phyloP scores from a whole-genome alignment of 1,140 invertebrate species.

The Neodiprion virginianus region DNA sequence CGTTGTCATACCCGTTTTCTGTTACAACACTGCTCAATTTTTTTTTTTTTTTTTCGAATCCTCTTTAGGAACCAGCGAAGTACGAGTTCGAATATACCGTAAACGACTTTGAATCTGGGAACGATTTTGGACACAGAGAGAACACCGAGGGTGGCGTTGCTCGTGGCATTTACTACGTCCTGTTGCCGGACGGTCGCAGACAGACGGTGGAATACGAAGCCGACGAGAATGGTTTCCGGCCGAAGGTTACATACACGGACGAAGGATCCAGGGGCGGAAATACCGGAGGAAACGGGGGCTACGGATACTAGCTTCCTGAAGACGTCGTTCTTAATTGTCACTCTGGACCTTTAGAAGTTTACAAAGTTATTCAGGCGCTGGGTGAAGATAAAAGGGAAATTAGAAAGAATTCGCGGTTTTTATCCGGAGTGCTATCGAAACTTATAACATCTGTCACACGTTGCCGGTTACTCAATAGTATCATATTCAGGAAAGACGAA shows the following conservation, averaged over 20 bases:
- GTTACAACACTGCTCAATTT: no score
- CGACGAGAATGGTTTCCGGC: conserved; percentile 57
- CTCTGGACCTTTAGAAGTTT: no score
- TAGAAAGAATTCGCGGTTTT: no score
- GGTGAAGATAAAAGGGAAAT: no score
- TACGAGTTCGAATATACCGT: conserved; percentile 60
- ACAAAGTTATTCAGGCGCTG: no score
- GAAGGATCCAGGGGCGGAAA: conserved; percentile 65
- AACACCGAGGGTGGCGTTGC: conserved; percentile 52
- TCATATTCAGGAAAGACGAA: no score
- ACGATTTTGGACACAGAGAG: conserved; percentile 57
- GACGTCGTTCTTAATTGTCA: no score
- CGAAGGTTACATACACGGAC: conserved; percentile 65
- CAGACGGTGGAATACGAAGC: conserved; percentile 59
- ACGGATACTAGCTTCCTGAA: neutral
- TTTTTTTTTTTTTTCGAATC: no score
- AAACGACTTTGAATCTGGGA: conserved; percentile 49
- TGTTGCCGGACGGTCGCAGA: conserved; percentile 57
- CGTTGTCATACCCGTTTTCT: no score
- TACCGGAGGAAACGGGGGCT: conserved; percentile 43
- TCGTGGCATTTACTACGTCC: conserved; percentile 54
- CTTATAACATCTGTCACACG: no score
- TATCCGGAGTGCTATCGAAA: no score
- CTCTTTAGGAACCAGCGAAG: conserved; percentile 46
- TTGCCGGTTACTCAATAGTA: no score